Conservation (phyloP, 2,113 vertebrate species). For the Prinia subflava region DNA sequence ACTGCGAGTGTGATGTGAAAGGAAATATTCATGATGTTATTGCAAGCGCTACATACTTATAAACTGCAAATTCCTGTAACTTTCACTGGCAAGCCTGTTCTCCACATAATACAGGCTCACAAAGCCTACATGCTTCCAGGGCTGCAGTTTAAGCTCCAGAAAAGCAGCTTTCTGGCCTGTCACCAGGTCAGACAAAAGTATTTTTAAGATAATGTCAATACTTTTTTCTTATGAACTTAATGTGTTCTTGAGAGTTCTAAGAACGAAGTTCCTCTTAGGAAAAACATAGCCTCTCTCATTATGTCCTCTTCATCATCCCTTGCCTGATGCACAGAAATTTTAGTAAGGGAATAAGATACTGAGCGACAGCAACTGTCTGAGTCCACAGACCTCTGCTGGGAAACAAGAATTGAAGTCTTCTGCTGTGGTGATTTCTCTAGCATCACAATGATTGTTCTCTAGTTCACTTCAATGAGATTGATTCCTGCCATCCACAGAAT, state of each 20-base stretch:
- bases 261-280: not conserved
- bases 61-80: conserved; percentile 42
- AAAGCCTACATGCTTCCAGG: not conserved
- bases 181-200: not conserved
- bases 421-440: not conserved
- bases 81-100: conserved; percentile 25
- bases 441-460: not conserved
- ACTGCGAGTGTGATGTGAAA: conserved; percentile 43
- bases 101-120: not conserved
- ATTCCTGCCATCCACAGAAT: not conserved
- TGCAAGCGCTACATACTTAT: conserved; percentile 1
- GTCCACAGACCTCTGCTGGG: not conserved
- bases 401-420: not conserved
- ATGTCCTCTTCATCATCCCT: not conserved
- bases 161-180: not conserved
- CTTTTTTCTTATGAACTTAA: not conserved
- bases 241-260: not conserved
- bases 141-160: not conserved
- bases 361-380: not conserved
- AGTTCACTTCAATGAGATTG: not conserved
- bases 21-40: conserved; percentile 63
- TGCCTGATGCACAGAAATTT: not conserved
- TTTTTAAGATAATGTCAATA: not conserved
- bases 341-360: not conserved
- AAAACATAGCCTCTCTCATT: not conserved